Base-by-base conservation (phyloP, 2,797 vertebrate species). In the Zalophus californianus region DNA sequence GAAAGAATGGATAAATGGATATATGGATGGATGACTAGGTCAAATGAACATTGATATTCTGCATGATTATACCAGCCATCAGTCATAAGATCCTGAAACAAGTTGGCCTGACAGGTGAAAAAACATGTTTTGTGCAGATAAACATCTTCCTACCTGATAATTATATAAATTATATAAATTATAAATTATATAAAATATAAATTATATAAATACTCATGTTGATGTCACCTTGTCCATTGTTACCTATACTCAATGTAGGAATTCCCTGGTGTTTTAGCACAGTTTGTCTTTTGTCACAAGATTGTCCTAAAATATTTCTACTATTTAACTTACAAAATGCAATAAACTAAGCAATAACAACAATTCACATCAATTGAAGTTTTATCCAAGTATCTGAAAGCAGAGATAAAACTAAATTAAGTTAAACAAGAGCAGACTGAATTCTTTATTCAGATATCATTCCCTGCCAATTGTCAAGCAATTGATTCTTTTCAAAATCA, bases 381-480 rank as follows among this genome's bases (percentile, higher is more conserved):
- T 90, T 89, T 94, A 83, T n/a, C 29, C 41, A 86, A 66, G 2
- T 92, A 54, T 70, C 68, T 90, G 41, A 66, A 91, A 60, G n/a
- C 14, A 54, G 7, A 89, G 23, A 52, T 44, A 82, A 60, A 66
- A 54, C 15, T 12, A 82, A 82, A 25, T 11, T 50, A n/a, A 89
- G 82, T 89, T 13, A 64, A 95, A 66, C 1, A 92, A 68, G 75
- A 92, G 6, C 1, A 54, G n/a, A 73, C 21, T 90, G 79, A 25
- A 66, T 90, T 78, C 1, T 93, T 85, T 75, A 35, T 89, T 66
- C 5, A 68, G 16, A 6, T 79, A 68, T 79, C 29, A 41, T 70
- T 77, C 5, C 13, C 25, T 70, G 25, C 7, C 54, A 86, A 73
- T 60, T 90, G 20, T 78, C 58, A 90, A 87, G 18, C 16, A 38